Evolutionary conservation across 2,113 vertebrate genomes (phyloP).

Genomic region (Menura novaehollandiae): DNA sequence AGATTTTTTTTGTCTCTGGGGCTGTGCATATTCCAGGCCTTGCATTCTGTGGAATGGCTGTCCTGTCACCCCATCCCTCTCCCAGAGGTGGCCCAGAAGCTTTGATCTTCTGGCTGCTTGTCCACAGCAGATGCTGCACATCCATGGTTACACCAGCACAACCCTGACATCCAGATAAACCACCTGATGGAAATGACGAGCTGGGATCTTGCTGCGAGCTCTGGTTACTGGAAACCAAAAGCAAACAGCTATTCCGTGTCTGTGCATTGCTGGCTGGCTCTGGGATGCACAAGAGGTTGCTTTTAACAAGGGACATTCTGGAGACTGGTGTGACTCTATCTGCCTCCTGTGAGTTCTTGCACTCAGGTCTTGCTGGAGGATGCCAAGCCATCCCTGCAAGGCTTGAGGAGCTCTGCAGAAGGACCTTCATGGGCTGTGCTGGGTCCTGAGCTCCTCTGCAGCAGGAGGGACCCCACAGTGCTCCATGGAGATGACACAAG

Average conservation of each 20-base stretch:
- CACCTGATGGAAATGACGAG: not conserved
- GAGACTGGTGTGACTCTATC: not conserved
- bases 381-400: not conserved
- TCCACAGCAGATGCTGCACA: not conserved
- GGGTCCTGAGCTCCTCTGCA: not conserved
- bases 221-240: not conserved
- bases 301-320: not conserved
- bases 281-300: not conserved
- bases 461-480: not conserved
- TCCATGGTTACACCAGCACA: not conserved
- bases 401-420: not conserved
- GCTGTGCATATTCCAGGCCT: not conserved
- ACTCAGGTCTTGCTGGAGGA: not conserved
- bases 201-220: not conserved
- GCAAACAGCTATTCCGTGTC: not conserved
- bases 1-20: not conserved
- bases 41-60: not conserved
- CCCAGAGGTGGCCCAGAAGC: not conserved
- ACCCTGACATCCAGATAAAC: not conserved
- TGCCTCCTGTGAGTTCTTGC: not conserved
- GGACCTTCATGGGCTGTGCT: not conserved
- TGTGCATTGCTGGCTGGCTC: not conserved
- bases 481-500: fast-evolving
- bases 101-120: not conserved
- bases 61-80: not conserved